Conservation (phyloP, 2,113 vertebrate genomes). For the Xenus cinereus region DNA sequence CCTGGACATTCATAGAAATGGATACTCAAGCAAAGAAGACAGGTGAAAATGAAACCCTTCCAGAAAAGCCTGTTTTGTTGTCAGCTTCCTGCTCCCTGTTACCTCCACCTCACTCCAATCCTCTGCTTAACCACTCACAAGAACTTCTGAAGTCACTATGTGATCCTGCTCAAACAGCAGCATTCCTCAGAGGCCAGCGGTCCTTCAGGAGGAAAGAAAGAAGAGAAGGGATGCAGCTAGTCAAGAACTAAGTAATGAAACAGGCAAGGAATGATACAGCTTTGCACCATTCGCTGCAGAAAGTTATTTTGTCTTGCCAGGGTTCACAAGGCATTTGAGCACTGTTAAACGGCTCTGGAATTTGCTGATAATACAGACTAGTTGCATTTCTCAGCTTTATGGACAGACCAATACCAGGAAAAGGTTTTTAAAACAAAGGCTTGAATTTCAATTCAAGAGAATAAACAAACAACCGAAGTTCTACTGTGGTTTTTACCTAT, state of each 20-base stretch:
- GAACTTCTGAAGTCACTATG: not conserved
- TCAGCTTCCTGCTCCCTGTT: not conserved
- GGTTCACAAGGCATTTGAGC: not conserved
- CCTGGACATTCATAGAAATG: not conserved
- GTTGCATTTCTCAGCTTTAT: slow-evolving; percentile 7
- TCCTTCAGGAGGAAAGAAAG: not conserved
- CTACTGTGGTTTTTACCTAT: slow-evolving; percentile 50
- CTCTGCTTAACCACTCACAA: not conserved
- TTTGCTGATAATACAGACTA: not conserved
- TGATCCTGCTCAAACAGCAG: not conserved
- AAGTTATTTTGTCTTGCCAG: not conserved
- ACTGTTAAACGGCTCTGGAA: not conserved
- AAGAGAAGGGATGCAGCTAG: not conserved
- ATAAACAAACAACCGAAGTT: slow-evolving; percentile 33
- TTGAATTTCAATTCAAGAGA: not conserved
- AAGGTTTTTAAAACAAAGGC: slow-evolving; percentile 23
- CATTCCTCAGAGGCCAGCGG: not conserved
- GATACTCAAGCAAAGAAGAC: not conserved
- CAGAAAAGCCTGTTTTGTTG: not conserved
- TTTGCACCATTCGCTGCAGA: not conserved
- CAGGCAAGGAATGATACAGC: not conserved
- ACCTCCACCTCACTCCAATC: not conserved
- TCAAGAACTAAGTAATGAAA: not conserved
- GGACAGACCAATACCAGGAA: not conserved
- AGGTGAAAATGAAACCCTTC: not conserved